Percentiles rank a stretch among this genome's conserved stretches.
phyloP scores from a whole-genome alignment of 2,797 vertebrate species.

The Melopsittacus undulatus region DNA sequence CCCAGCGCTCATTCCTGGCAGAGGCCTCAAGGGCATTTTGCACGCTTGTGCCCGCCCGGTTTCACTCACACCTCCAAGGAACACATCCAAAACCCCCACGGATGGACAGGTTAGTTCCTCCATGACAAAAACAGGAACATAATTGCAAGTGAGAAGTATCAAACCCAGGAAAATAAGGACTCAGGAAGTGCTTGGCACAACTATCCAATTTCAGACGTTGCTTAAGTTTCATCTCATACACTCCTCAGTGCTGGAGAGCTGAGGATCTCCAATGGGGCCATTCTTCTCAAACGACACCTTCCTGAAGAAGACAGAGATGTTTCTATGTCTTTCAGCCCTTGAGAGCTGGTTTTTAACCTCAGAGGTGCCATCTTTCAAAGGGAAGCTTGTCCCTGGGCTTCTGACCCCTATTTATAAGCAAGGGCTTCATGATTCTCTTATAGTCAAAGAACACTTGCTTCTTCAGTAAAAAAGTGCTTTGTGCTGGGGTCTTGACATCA shows the following conservation, averaged over 20 bases:
- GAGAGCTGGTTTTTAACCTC: neutral
- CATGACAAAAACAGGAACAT: neutral
- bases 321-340: neutral
- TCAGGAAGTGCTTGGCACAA: neutral
- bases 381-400: neutral
- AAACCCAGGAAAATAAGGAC: neutral
- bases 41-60: fast-evolving
- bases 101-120: neutral
- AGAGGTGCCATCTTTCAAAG: neutral
- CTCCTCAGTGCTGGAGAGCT: neutral
- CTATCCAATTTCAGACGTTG: neutral
- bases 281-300: neutral
- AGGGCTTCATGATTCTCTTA: neutral
- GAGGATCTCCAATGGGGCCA: fast-evolving
- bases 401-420: neutral
- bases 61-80: neutral
- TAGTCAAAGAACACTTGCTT: neutral
- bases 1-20: neutral
- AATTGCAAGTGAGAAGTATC: neutral
- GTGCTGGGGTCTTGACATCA: neutral
- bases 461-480: neutral
- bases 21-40: neutral
- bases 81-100: fast-evolving
- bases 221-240: neutral
- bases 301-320: neutral